Base-by-base conservation (phyloP, 1,140 invertebrate genomes). In the Leptopilina clavipes region DNA sequence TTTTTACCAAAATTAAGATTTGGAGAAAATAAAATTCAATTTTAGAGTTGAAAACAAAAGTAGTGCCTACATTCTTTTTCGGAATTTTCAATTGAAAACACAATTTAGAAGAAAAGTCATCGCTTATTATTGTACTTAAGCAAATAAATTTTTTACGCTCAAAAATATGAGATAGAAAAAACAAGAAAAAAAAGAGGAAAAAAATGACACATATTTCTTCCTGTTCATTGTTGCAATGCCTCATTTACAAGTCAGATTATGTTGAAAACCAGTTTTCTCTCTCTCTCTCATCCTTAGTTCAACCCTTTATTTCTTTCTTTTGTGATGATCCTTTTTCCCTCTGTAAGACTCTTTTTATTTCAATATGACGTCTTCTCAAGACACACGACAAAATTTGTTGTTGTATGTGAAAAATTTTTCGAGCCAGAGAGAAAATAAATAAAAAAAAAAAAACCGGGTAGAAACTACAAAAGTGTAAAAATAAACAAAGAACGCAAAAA, bases 181-280 rank as follows among this genome's bases (percentile, higher is more conserved):
- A 48, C 19, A 10, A 31, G 25, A 31, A 31, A 19, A 54, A 19
- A 19, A 19, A 18, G 2, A 9, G 6, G 0, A 22, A 59, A 22
- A 22, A 59, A 59, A 12, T 65, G 59, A 65, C 59, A 31, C 59
- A 14, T 31, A 31, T 65, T 65, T 31, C 19, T 65, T 31, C 48
- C 48, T 65, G 59, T 31, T 22, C 59, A 65, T 65, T 65, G 59
- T n/a, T 65, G 59, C 25, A 65, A 22, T 65, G 6, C 12, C 22
- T 7, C 59, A 65, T 65, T 65, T 65, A 31, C 59, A 65, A 65
- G 59, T 65, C 59, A 65, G 25, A 65, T 65, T 65, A 65, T 31
- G 59, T 65, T 65, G 59, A 65, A 65, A 65, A 65, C 59, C 59
- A 65, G 59, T 65, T 65, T 65, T 65, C 22, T 65, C n/a, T 31